A percentile compares a stretch with the other conserved stretches of the same genome.
phyloP scores from a whole-genome alignment of 2,797 vertebrate species.

The Megaceryle alcyon region DNA sequence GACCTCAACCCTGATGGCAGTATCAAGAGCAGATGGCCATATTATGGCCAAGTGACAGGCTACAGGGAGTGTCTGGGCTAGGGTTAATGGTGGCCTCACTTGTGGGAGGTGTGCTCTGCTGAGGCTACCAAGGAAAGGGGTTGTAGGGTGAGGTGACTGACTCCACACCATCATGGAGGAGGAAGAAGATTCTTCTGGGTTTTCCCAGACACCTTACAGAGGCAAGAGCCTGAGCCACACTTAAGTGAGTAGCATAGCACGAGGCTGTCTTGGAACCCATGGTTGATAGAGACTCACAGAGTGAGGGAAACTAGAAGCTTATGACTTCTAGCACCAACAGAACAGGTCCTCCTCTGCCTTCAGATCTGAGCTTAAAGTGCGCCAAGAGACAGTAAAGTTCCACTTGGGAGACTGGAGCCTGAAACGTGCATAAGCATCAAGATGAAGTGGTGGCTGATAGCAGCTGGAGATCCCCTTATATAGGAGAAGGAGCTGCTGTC shows the following conservation, averaged over 20 bases:
- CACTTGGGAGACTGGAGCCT: background rate
- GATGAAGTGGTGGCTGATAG: background rate
- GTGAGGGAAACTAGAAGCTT: background rate
- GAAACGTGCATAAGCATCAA: background rate
- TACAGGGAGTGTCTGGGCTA: background rate
- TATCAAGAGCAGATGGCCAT: background rate
- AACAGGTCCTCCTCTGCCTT: background rate
- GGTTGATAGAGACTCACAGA: background rate
- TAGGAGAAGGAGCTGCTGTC: background rate
- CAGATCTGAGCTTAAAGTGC: background rate
- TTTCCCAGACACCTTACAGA: background rate
- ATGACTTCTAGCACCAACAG: background rate
- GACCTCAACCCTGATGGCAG: background rate
- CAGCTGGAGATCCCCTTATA: background rate
- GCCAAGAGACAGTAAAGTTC: background rate
- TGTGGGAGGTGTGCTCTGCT: background rate
- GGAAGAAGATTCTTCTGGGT: rapidly evolving
- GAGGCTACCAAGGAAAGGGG: background rate
- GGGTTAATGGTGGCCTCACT: background rate
- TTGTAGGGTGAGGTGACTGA: background rate
- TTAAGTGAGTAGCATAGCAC: background rate
- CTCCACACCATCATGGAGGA: background rate
- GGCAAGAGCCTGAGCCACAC: background rate
- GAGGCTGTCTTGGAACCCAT: background rate
- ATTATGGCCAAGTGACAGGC: background rate